A percentile compares a stretch with the other conserved stretches of the same genome.
These are phyloP conservation scores for Gambusia affinis DNA, from an alignment of 2,113 vertebrate genomes.

Conservation along the genomic window DNA sequence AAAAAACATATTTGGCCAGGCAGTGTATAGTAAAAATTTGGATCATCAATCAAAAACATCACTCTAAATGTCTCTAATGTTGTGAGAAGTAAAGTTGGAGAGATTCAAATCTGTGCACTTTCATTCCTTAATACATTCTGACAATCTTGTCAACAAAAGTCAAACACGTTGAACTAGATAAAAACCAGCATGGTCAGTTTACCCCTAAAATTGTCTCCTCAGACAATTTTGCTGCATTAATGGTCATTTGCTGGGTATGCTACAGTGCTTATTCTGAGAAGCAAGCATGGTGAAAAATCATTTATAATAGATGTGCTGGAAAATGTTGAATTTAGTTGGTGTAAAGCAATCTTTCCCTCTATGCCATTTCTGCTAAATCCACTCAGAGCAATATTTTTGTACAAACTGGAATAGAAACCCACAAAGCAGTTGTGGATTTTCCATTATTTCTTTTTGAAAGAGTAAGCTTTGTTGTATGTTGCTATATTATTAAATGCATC, in stretches of 20 bases:
- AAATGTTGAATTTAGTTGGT: background rate
- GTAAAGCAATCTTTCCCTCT: background rate
- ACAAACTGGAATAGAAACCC: background rate
- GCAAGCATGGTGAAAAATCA: background rate
- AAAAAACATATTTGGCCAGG: no score
- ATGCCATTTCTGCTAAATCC: background rate
- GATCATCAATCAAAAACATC: no score
- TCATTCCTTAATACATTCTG: no score
- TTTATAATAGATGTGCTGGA: background rate
- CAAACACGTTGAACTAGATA: background rate
- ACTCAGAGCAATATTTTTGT: background rate
- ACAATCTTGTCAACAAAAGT: background rate
- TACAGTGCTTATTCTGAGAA: background rate
- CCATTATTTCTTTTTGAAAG: background rate
- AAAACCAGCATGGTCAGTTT: background rate
- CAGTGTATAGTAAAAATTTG: no score
- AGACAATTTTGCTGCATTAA: background rate
- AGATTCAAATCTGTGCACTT: no score
- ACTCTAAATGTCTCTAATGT: no score
- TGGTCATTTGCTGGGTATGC: background rate
- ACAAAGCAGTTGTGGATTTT: background rate
- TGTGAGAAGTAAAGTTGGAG: no score
- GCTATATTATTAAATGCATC: no score
- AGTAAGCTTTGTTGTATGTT: no score
- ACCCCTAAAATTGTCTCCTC: background rate